A percentile compares a stretch with the other conserved stretches of the same genome.
Evolutionary conservation across 2,888 invertebrate genomes (phyloP).

Genomic region (Heteropelma amictum): DNA sequence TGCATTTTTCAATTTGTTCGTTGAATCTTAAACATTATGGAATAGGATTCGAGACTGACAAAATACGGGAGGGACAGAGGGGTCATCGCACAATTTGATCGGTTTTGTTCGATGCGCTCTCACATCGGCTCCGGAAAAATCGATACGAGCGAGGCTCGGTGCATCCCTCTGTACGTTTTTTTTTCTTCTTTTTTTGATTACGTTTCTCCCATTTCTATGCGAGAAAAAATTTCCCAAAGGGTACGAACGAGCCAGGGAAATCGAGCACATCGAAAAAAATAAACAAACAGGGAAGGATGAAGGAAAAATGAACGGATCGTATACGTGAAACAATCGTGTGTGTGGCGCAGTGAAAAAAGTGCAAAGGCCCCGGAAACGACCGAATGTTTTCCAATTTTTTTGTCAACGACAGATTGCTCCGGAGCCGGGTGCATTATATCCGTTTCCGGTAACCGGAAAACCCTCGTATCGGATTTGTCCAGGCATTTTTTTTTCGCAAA

Average conservation of each 20-base stretch:
- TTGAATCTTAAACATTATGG: not conserved
- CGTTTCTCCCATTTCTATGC: constrained; percentile 32
- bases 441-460: constrained; percentile 12
- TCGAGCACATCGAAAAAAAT: constrained; percentile 38
- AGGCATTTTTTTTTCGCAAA: too few relatives aligned
- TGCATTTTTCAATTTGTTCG: not conserved
- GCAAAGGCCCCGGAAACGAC: constrained; percentile 58
- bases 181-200: constrained; percentile 14
- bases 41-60: constrained; percentile 32
- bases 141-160: constrained; percentile 25
- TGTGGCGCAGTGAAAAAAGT: constrained; percentile 13
- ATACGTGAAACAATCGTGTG: constrained; percentile 35
- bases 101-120: constrained; percentile 49
- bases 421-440: constrained; percentile 5
- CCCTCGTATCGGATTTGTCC: not conserved
- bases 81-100: constrained; percentile 52
- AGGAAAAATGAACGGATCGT: constrained; percentile 38
- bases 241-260: constrained; percentile 40
- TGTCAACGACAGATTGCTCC: constrained; percentile 40
- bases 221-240: constrained; percentile 42
- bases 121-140: constrained; percentile 25
- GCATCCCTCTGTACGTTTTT: constrained; percentile 16
- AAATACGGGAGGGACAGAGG: constrained; percentile 23
- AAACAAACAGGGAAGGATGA: constrained; percentile 25
- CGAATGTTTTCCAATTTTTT: constrained; percentile 61